Base-by-base conservation (phyloP, 2,797 vertebrate species). In the Lepus townsendii region DNA sequence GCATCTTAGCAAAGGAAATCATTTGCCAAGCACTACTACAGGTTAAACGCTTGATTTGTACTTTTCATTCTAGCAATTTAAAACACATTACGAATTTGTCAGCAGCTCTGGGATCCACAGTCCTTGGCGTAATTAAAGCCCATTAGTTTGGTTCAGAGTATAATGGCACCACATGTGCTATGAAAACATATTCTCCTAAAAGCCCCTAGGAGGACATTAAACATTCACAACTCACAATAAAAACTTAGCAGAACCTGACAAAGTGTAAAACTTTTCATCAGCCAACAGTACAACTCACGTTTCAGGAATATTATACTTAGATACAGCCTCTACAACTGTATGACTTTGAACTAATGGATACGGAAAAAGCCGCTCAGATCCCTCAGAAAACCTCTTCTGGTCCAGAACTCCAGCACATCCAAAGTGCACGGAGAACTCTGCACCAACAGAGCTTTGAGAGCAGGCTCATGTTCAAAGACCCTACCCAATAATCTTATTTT, bases 181-280 rank as follows among this genome's bases (percentile, higher is more conserved):
- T 85, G 84, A 68, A 96, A 96, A 68, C 57, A 88, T 60, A 80
- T 77, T 79, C 83, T 86, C 68, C 71, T 79, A 66, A 71, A 94
- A 96, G 88, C 5, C 63, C 80, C 92, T 47, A 38, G 76, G 66
- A 95, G 72, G 84, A 95, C 89, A 88, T n/a, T 95, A 93, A 11
- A 96, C 91, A 86, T 52, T 60, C 68, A 92, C 32, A 94, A n/a
- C 42, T 84, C 63, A 75, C 57, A 62, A 78, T 60, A 60, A 94
- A 86, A 86, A 69, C 13, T 85, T 87, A 60, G 54, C 14, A 92
- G 89, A 94, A 93, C 22, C 83, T 7, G 60, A 35, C 93, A 47
- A 11, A 83, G 6, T 5, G 54, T 71, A 73, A 32, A 93, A 96
- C 47, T 72, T 76, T 38, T 62, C 35, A 85, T 87, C 77, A 91